Evolutionary conservation across 2,113 vertebrate genomes (phyloP), one percentile per base, ranked within the genome.

Genomic region (Ceyx cyanopectus): DNA sequence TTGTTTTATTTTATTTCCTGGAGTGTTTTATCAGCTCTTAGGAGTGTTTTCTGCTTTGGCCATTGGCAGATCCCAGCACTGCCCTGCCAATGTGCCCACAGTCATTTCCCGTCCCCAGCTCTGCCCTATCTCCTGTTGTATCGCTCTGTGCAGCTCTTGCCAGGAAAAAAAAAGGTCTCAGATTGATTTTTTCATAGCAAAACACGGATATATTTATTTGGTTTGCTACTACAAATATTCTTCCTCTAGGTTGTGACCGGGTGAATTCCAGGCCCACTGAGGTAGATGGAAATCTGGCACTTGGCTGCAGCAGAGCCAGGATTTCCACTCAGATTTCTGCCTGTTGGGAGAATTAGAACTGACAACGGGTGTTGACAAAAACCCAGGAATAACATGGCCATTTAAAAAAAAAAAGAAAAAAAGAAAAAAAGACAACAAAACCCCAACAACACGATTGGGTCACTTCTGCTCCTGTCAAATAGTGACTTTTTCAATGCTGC

Each of bases 171-270:
- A 91, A 68, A 37, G 58, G 70, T 94, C 86, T 81, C 57, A 84
- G 83, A 94, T 81, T 84, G 62, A 87, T 89, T 95, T 93, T 95
- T 95, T 94, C 75, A 74, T 85, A 93, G 74, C 73, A 95, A 95
- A 96, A 93, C 83, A 93, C 1, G 3, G 89, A 85, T 92, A 58
- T 95, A 96, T 95, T 94, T 91, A 95, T 94, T 96, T 93, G 89
- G 88, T 84, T 95, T 96, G 67, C 91, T 95, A 81, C 84, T 94
- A 79, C 92, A 95, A 93, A 93, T 93, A 95, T 93, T 96, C 93
- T 83, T 93, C 78, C 74, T 81, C 92, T 89, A 80, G 81, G 56
- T 70, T 95, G 81, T 92, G 95, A 93, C 86, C 32, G 87, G 91
- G 83, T 90, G 81, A 96, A 94, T 94, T 95, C 84, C 84, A 90